phyloP scores from a whole-genome alignment of 2,797 vertebrate species.

The Siniperca undulata region DNA sequence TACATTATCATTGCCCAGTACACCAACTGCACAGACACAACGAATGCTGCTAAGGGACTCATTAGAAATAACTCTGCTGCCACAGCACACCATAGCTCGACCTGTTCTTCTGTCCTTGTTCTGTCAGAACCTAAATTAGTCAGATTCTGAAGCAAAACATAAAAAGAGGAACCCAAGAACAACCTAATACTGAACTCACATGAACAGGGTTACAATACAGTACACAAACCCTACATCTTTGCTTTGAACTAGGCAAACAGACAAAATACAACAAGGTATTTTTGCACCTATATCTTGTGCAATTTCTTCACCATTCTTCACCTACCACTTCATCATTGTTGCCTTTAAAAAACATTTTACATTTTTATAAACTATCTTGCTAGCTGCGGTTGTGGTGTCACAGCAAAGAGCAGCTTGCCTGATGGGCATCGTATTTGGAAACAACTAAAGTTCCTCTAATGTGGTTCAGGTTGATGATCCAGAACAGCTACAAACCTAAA shows the following conservation, averaged over 20 bases:
- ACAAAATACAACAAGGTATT: too few species aligned
- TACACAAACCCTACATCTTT: not conserved
- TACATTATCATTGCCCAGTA: constrained; percentile 33
- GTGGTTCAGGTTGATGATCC: constrained; percentile 20
- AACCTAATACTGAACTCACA: not conserved
- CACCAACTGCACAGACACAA: constrained; percentile 55
- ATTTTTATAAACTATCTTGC: constrained; percentile 4
- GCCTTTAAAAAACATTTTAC: constrained; percentile 7
- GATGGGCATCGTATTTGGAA: constrained; percentile 29
- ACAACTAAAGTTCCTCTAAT: constrained; percentile 46
- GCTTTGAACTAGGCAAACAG: too few species aligned
- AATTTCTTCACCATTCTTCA: not conserved
- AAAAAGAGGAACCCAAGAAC: constrained; percentile 19
- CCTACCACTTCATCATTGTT: not conserved
- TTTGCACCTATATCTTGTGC: too few species aligned
- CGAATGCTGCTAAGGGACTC: constrained; percentile 47
- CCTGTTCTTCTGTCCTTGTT: constrained; percentile 47
- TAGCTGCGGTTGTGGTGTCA: not conserved
- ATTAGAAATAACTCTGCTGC: constrained; percentile 41
- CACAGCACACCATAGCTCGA: constrained; percentile 19
- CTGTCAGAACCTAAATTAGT: constrained; percentile 35
- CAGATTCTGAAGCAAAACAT: constrained; percentile 8
- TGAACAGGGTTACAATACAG: not conserved
- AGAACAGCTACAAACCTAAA: constrained; percentile 19
- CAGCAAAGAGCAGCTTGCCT: constrained; percentile 11